phyloP scores from a whole-genome alignment of 2,113 vertebrate genomes.

The Pseudopipra pipra region DNA sequence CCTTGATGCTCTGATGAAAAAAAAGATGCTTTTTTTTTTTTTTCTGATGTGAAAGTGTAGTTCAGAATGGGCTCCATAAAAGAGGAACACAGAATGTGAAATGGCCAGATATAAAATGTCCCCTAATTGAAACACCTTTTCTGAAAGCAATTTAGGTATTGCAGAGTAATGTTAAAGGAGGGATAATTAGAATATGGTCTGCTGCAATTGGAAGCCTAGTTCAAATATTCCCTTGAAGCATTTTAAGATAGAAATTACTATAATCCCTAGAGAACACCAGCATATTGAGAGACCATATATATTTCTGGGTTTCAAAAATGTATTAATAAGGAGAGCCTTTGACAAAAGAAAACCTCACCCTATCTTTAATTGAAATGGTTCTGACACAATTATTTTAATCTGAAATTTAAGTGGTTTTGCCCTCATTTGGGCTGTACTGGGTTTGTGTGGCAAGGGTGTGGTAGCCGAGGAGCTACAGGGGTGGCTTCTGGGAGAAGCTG shows the following conservation, averaged over 20 bases:
- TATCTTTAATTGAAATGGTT: background rate
- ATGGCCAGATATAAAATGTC: constrained; percentile 24
- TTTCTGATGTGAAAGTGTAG: background rate
- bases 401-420: background rate
- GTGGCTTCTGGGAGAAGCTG: background rate
- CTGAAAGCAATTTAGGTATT: constrained; percentile 39
- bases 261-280: background rate
- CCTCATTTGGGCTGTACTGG: background rate
- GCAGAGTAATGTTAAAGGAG: constrained; percentile 14
- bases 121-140: constrained; percentile 52
- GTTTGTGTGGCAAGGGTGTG: background rate
- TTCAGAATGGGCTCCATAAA: background rate
- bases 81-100: background rate
- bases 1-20: background rate
- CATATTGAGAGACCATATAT: background rate
- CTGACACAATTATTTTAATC: background rate
- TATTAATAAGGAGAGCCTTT: background rate
- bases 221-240: constrained; percentile 40
- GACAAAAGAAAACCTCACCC: background rate
- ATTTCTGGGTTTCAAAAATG: background rate
- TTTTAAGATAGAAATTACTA: background rate
- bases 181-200: constrained; percentile 36
- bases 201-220: background rate
- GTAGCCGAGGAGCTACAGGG: background rate
- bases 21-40: background rate